These are phyloP conservation scores for Luperina nickerlii DNA, from an alignment of 2,888 invertebrate species.

Conservation along the genomic window DNA sequence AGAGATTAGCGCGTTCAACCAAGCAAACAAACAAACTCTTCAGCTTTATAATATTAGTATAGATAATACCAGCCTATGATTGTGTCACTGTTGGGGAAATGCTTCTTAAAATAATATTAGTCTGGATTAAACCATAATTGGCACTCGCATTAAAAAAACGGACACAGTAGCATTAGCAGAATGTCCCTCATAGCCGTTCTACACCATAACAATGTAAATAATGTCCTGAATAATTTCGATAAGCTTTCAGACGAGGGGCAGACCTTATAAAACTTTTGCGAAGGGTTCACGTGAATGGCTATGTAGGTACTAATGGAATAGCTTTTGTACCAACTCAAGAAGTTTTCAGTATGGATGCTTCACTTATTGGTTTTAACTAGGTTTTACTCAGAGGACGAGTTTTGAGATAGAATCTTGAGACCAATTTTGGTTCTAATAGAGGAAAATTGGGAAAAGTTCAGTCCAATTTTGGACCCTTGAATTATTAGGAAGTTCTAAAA, in stretches of 20 bases:
- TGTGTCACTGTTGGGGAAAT: no score
- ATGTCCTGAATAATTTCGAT: conserved; percentile 40
- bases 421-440: neutral
- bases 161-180: neutral
- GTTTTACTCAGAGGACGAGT: neutral
- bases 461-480: neutral
- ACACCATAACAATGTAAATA: conserved; percentile 9
- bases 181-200: neutral
- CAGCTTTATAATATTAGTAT: no score
- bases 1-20: no score
- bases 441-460: neutral
- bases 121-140: neutral
- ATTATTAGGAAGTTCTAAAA: no score
- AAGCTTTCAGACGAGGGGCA: neutral
- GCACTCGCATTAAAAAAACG: neutral
- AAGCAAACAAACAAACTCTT: no score
- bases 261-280: conserved; percentile 11
- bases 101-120: neutral
- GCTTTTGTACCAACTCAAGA: neutral
- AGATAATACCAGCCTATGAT: no score
- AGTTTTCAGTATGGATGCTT: neutral
- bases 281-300: neutral
- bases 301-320: conserved; percentile 28
- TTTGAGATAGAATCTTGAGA: neutral
- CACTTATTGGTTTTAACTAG: neutral